Evolutionary conservation across 2,113 vertebrate genomes (phyloP), one percentile per base, ranked within the genome.

Genomic region (Anser cygnoides): DNA sequence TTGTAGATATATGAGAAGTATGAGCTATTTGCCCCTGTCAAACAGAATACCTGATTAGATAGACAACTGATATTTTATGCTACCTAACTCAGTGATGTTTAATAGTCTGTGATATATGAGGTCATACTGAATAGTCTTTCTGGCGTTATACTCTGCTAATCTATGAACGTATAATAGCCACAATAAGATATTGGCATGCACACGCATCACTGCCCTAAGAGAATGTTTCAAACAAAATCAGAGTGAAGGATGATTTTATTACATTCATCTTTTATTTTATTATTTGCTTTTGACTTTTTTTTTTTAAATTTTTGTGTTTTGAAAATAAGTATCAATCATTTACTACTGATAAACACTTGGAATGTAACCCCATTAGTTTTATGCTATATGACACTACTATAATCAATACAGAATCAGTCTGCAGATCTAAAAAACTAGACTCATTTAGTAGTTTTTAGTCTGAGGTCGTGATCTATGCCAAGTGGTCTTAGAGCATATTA

Each of bases 381-480:
- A 93, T 5, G 7, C 35, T 37, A 49, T 4, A 12, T 67, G 39
- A 52, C 87, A 79, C 46, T 31, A 28, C 46, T 59, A 84, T 67
- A 71, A 91, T 26, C 73, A 83, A 46, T 86, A 49, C 25, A 90
- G 62, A 92, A 35, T 87, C 79, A 85, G 93, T 28, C 61, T 71
- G 76, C 11, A 29, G 52, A 95, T 76, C 35, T 67, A 87, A 72
- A 89, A 86, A 72, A 18, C 19, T 89, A 81, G 41, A 81, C 46
- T 37, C 11, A 44, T 74, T 92, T 80, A 90, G 44, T 76, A 87
- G 5, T 57, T 81, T 94, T 79, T 33, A 39, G 20, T 77, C 18
- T 74, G 22, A 78, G 70, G 33, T 58, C 13, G 62, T n/a, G 50
- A 29, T 39, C 54, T 43, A 44, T 17, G 28, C 15, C 41, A 59